phyloP scores from a whole-genome alignment of 2,888 invertebrate genomes.

The Apodemia duryi region DNA sequence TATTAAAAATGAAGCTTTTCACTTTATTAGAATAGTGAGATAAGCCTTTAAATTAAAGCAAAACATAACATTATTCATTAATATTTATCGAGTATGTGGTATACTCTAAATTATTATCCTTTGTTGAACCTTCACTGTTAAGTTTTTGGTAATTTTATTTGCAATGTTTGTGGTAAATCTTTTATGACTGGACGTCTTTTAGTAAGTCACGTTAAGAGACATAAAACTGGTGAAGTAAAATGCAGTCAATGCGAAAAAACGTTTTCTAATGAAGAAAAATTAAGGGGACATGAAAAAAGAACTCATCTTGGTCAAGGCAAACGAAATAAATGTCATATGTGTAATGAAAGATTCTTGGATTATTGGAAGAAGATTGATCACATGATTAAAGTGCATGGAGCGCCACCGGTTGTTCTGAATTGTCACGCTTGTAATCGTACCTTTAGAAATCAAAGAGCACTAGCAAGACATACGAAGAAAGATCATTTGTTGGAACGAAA shows the following conservation, averaged over 20 bases:
- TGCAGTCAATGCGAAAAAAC: slow-evolving; percentile 49
- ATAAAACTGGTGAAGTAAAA: slow-evolving; percentile 45
- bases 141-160: slow-evolving; percentile 49
- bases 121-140: no score
- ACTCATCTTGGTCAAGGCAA: slow-evolving; percentile 36
- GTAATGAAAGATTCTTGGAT: slow-evolving; percentile 45
- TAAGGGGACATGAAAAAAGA: slow-evolving; percentile 35
- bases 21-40: no score
- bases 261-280: slow-evolving; percentile 37
- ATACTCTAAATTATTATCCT: no score
- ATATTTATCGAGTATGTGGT: no score
- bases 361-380: slow-evolving; percentile 53
- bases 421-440: slow-evolving; percentile 53
- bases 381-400: slow-evolving; percentile 49
- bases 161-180: slow-evolving; percentile 44
- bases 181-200: slow-evolving; percentile 44
- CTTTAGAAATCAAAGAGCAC: slow-evolving; percentile 44
- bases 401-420: slow-evolving; percentile 40
- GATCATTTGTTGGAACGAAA: slow-evolving; percentile 59
- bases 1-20: no score
- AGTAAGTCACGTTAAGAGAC: slow-evolving; percentile 40
- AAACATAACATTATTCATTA: no score
- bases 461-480: slow-evolving; percentile 48
- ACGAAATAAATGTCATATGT: slow-evolving; percentile 45
- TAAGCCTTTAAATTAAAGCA: no score